Conservation (phyloP, 1,140 invertebrate species). For the Caerostris extrusa region DNA sequence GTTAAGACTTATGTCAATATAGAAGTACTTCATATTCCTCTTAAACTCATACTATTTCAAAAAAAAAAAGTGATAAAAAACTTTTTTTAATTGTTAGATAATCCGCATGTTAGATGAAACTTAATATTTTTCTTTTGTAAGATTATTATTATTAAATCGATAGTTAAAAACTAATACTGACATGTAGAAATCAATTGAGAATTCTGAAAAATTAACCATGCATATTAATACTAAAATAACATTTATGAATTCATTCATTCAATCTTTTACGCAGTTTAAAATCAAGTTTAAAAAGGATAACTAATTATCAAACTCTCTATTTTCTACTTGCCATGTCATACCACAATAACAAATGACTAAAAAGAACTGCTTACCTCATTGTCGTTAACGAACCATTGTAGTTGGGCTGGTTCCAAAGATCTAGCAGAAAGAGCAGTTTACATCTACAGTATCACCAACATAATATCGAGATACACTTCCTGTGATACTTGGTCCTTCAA, state of each 20-base stretch:
- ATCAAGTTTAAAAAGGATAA: not conserved
- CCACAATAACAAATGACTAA: not conserved
- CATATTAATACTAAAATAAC: too few species aligned
- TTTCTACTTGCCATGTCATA: not conserved
- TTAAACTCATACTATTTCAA: too few species aligned
- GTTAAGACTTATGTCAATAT: too few species aligned
- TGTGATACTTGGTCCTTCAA: slow-evolving; percentile 79
- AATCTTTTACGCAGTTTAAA: not conserved
- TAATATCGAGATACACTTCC: slow-evolving; percentile 75
- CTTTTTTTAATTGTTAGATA: too few species aligned
- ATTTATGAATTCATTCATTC: not conserved
- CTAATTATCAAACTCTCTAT: not conserved
- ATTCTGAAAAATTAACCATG: too few species aligned
- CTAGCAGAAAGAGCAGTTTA: slow-evolving; percentile 79
- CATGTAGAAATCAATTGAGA: too few species aligned
- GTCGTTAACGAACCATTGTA: slow-evolving; percentile 79
- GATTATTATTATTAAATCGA: too few species aligned
- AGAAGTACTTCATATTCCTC: too few species aligned
- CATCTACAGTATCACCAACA: slow-evolving; percentile 78
- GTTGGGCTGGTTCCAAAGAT: slow-evolving; percentile 77
- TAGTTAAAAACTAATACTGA: too few species aligned
- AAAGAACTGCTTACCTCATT: slow-evolving; percentile 72
- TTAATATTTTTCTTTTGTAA: too few species aligned
- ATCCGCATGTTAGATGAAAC: too few species aligned
- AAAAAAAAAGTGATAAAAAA: too few species aligned